Conservation (phyloP, 2,888 invertebrate species). For the Pollenia amentaria region DNA sequence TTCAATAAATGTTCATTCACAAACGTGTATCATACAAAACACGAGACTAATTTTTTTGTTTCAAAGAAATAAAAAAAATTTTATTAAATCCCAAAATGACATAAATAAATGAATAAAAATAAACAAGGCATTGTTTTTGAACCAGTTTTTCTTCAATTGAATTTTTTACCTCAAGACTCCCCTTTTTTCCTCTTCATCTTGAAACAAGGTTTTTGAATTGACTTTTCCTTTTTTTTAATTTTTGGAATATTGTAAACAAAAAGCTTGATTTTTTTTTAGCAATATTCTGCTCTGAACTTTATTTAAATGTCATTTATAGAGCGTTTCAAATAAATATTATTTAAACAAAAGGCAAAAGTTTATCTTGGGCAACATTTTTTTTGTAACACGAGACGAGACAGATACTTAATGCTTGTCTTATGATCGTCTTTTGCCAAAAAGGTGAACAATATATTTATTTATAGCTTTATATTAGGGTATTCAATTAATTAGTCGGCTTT, state of each 20-base stretch:
- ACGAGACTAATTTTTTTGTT: conserved; percentile 7
- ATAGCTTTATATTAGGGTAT: too few species aligned
- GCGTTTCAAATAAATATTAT: background rate
- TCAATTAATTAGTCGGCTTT: too few species aligned
- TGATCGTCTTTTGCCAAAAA: background rate
- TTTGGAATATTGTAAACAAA: background rate
- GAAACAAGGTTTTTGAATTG: conserved; percentile 25
- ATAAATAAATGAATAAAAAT: background rate
- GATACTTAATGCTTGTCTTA: background rate
- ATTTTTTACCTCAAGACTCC: background rate
- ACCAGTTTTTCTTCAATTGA: conserved; percentile 50
- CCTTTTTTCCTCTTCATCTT: background rate
- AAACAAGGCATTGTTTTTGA: conserved; percentile 20
- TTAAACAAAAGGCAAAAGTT: background rate
- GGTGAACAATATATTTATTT: background rate
- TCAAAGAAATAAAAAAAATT: background rate
- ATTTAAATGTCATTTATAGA: conserved; percentile 66
- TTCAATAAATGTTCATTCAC: conserved; percentile 38
- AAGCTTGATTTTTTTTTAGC: background rate
- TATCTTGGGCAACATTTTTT: background rate
- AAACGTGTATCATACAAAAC: conserved; percentile 15
- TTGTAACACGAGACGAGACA: background rate
- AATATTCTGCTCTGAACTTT: conserved; percentile 54
- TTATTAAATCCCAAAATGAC: conserved; percentile 3
- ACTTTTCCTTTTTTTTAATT: conserved; percentile 44